These are phyloP conservation scores for Alethe castanea DNA, from an alignment of 2,113 vertebrate genomes.

Conservation along the genomic window DNA sequence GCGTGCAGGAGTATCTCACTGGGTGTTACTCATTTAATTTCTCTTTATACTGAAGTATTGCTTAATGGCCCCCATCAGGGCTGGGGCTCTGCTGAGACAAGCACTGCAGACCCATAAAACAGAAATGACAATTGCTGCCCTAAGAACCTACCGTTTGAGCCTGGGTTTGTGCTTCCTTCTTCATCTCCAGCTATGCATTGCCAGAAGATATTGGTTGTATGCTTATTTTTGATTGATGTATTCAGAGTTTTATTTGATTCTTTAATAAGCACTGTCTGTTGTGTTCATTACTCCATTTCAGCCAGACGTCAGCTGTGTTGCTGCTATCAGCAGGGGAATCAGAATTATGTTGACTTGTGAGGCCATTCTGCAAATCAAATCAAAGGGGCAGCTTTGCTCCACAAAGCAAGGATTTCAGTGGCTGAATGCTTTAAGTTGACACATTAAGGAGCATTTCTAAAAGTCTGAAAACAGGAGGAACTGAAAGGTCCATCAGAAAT, in stretches of 20 bases:
- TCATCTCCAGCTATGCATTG: background rate
- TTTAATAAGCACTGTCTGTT: background rate
- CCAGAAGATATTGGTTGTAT: background rate
- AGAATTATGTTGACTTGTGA: background rate
- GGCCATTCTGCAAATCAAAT: slow-evolving; percentile 12
- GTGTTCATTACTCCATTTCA: background rate
- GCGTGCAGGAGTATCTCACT: background rate
- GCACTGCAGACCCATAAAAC: background rate
- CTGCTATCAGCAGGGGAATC: background rate
- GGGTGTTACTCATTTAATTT: background rate
- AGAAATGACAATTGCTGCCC: background rate
- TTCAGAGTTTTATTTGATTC: background rate
- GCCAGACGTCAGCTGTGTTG: background rate
- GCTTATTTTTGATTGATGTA: background rate
- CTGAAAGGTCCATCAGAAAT: background rate
- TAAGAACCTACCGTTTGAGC: background rate
- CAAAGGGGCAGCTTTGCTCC: background rate
- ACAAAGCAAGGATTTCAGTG: background rate
- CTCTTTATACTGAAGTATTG: background rate
- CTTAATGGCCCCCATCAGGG: background rate
- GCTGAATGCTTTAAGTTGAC: background rate
- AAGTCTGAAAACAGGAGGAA: background rate
- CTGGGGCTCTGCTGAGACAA: background rate
- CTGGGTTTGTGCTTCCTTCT: background rate
- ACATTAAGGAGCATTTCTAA: background rate